These are phyloP conservation scores for Amorpha juglandis DNA, from an alignment of 2,888 invertebrate species.

Conservation along the genomic window DNA sequence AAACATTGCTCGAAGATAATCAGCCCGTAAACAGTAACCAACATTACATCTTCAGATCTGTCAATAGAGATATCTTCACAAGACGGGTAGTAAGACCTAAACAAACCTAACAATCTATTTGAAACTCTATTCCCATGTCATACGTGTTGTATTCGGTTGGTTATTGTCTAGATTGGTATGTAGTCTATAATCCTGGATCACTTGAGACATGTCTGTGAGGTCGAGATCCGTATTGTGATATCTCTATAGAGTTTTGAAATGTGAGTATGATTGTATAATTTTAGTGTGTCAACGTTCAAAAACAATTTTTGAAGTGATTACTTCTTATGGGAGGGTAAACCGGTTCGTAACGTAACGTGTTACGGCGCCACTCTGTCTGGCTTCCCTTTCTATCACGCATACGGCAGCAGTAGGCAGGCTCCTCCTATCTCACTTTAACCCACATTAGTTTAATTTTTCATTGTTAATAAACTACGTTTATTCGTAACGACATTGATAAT, in stretches of 20 bases:
- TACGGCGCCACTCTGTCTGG: too few relatives aligned
- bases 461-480: too few relatives aligned
- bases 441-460: too few relatives aligned
- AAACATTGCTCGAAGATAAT: slow-evolving; percentile 22
- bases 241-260: slow-evolving; percentile 37
- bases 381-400: too few relatives aligned
- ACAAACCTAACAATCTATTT: slow-evolving; percentile 7
- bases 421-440: too few relatives aligned
- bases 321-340: too few relatives aligned
- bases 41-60: slow-evolving; percentile 55
- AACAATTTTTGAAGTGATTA: too few relatives aligned
- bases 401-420: too few relatives aligned
- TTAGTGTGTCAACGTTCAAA: slow-evolving; percentile 33
- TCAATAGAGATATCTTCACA: slow-evolving; percentile 54
- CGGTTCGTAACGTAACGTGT: too few relatives aligned
- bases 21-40: slow-evolving; percentile 39
- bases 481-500: too few relatives aligned
- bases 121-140: neutral
- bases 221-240: slow-evolving; percentile 51
- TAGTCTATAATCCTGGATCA: slow-evolving; percentile 66
- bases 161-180: slow-evolving; percentile 29
- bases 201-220: slow-evolving; percentile 60
- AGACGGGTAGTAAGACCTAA: slow-evolving; percentile 36
- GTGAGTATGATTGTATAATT: slow-evolving; percentile 12
- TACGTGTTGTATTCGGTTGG: slow-evolving; percentile 10